Evolutionary conservation across 2,797 vertebrate genomes (phyloP).

Genomic region (Rhincodon typus): DNA sequence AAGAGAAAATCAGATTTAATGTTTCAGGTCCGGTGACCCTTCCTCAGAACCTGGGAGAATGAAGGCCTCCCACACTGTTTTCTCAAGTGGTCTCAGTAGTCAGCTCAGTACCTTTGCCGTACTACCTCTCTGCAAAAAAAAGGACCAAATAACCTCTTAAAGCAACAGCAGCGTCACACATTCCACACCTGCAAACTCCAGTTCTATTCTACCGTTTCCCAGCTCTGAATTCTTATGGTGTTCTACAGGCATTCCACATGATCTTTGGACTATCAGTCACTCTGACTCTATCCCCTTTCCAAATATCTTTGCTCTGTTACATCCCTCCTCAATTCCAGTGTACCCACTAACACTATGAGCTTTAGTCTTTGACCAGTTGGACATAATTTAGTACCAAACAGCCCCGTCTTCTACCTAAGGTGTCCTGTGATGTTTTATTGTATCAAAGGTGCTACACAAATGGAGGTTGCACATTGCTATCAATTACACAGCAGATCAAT

Average conservation of each 20-base stretch:
- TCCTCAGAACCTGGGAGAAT: too few relatives aligned
- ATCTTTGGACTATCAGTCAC: neutral
- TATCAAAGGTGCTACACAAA: neutral
- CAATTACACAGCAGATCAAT: neutral
- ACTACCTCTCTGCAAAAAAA: too few relatives aligned
- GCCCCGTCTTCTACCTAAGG: neutral
- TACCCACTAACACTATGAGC: neutral
- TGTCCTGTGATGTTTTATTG: neutral
- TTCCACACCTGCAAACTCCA: neutral
- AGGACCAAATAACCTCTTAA: too few relatives aligned
- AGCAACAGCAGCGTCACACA: too few relatives aligned
- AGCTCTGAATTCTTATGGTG: neutral
- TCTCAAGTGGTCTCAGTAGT: too few relatives aligned
- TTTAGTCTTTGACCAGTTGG: neutral
- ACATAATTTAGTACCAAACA: neutral
- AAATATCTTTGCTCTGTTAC: neutral
- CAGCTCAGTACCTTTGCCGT: too few relatives aligned
- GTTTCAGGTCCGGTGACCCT: too few relatives aligned
- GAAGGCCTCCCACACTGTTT: too few relatives aligned
- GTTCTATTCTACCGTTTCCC: neutral
- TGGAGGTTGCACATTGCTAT: neutral
- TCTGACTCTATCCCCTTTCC: neutral
- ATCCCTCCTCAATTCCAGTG: neutral
- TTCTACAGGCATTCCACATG: neutral
- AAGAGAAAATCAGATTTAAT: too few relatives aligned